Conservation (phyloP, 2,113 vertebrate species). For the Mastomys natalensis region DNA sequence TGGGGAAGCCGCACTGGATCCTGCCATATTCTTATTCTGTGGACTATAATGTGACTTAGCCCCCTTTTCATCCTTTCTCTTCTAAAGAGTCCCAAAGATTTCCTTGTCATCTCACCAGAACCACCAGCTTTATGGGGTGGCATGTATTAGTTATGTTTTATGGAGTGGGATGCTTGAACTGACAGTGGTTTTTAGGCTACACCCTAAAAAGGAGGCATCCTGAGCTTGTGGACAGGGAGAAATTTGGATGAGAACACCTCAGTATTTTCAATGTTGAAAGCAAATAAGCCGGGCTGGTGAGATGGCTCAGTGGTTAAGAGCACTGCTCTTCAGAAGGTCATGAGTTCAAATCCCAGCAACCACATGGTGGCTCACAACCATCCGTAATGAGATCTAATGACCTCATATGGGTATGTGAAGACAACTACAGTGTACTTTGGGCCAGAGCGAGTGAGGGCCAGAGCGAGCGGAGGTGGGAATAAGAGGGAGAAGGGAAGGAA, state of each 20-base stretch:
- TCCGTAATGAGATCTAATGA: no score
- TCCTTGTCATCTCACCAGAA: background rate
- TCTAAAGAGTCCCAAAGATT: slow-evolving; percentile 7
- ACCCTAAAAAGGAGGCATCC: background rate
- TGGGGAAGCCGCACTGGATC: slow-evolving; percentile 33
- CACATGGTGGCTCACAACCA: no score
- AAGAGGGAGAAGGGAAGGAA: no score
- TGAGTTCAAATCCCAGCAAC: no score
- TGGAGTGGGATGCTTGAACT: background rate
- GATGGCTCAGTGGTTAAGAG: no score
- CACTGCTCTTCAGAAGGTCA: no score
- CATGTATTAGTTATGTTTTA: background rate
- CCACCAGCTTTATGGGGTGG: background rate
- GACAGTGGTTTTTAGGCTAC: slow-evolving; percentile 32
- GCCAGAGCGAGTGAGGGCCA: no score
- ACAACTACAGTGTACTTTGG: no score
- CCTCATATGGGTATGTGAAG: no score
- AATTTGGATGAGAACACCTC: background rate
- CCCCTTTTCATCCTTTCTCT: slow-evolving; percentile 50
- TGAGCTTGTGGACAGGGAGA: background rate
- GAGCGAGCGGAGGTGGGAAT: no score
- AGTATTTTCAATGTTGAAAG: background rate
- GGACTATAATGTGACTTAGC: slow-evolving; percentile 33
- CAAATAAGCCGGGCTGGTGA: background rate
- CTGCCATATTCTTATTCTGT: slow-evolving; percentile 40